Conservation (phyloP, 2,113 vertebrate genomes). For the Oostethus manadensis region DNA sequence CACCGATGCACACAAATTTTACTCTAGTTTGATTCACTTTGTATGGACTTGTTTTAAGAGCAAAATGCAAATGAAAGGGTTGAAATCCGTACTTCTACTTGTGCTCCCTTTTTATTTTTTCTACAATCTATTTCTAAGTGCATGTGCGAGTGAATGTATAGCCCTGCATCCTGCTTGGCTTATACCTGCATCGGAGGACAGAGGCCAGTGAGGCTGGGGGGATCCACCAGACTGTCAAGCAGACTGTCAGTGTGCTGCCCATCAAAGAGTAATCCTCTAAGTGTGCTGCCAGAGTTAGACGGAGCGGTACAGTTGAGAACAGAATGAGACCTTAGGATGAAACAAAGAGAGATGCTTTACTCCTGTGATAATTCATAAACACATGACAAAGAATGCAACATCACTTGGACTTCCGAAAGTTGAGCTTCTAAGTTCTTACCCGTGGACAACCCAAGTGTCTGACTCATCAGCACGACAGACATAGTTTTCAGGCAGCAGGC, state of each 20-base stretch:
- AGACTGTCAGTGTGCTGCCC: slow-evolving; percentile 77
- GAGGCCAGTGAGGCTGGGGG: slow-evolving; percentile 76
- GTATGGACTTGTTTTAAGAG: too few relatives aligned
- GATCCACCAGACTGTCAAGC: slow-evolving; percentile 83
- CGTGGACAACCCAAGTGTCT: slow-evolving; percentile 93
- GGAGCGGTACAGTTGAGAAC: slow-evolving; percentile 78
- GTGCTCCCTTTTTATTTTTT: too few relatives aligned
- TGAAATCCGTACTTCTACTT: too few relatives aligned
- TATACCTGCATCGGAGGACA: slow-evolving; percentile 88
- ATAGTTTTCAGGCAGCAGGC: slow-evolving; percentile 95
- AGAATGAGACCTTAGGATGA: slow-evolving; percentile 82
- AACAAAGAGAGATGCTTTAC: slow-evolving; percentile 6
- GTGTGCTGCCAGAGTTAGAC: slow-evolving; percentile 54
- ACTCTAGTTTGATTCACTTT: too few relatives aligned
- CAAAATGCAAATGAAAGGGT: too few relatives aligned
- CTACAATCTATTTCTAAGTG: too few relatives aligned
- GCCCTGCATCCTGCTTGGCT: too few relatives aligned
- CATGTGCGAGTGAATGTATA: too few relatives aligned
- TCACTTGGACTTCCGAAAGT: neutral
- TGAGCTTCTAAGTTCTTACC: slow-evolving; percentile 67
- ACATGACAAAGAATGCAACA: neutral
- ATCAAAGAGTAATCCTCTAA: slow-evolving; percentile 72
- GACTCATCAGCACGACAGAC: slow-evolving; percentile 90
- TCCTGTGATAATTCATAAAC: neutral
- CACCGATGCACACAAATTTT: too few relatives aligned